These are phyloP conservation scores for Heliconius ethilla DNA, from an alignment of 2,888 invertebrate genomes.

Conservation along the genomic window DNA sequence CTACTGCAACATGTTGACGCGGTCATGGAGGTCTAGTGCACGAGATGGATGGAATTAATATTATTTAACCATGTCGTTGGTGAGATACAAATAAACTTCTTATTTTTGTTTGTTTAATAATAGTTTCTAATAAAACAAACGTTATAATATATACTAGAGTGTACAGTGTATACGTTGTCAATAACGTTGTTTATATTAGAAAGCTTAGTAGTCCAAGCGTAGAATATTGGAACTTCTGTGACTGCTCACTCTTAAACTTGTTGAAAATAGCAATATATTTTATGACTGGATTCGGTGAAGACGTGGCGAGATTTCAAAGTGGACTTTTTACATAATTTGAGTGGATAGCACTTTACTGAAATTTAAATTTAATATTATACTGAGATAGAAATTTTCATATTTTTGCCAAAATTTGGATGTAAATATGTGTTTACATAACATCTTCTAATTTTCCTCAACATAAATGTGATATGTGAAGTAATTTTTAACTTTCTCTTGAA, in stretches of 20 bases:
- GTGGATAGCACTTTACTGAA: not conserved
- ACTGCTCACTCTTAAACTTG: not conserved
- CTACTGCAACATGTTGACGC: not conserved
- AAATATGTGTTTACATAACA: not conserved
- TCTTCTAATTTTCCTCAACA: not conserved
- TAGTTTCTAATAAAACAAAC: too few relatives aligned
- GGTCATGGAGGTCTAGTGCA: not conserved
- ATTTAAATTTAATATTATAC: constrained; percentile 3
- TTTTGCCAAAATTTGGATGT: not conserved
- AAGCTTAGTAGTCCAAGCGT: not conserved
- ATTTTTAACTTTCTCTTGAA: not conserved
- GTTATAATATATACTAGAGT: too few relatives aligned
- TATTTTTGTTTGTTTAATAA: too few relatives aligned
- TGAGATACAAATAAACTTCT: too few relatives aligned
- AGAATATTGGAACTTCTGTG: not conserved
- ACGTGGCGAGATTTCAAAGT: constrained; percentile 15
- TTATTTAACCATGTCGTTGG: too few relatives aligned
- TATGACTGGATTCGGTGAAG: not conserved
- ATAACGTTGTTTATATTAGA: too few relatives aligned
- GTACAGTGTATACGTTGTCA: not conserved
- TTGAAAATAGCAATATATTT: constrained; percentile 24
- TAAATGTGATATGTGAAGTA: not conserved
- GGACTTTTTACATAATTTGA: constrained; percentile 20
- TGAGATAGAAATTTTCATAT: not conserved
- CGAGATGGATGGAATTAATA: not conserved